Evolutionary conservation across 30 jellyfish, hydroid and myxozoan species (phyloP).

Genomic region (Turritopsis dohrnii): DNA sequence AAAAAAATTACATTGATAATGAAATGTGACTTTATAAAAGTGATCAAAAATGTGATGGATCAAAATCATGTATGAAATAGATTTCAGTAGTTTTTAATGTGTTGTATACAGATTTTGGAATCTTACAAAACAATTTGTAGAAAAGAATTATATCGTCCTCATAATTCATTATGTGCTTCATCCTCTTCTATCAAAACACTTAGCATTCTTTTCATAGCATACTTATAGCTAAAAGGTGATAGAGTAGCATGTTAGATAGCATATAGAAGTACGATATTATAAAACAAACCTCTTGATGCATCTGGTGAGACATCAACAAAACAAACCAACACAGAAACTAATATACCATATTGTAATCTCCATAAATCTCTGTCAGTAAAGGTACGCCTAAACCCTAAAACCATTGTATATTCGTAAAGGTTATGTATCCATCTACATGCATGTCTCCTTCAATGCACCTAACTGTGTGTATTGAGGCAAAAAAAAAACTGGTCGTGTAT

Average conservation of each 20-base stretch:
- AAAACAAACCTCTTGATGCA: neutral
- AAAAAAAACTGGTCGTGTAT: neutral
- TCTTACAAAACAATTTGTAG: neutral
- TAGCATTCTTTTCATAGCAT: too few relatives aligned
- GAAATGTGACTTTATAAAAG: too few relatives aligned
- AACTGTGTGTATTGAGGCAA: neutral
- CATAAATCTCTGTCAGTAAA: neutral
- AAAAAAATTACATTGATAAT: neutral
- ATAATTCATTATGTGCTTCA: neutral
- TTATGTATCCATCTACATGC: neutral
- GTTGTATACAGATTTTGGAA: too few relatives aligned
- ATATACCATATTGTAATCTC: neutral
- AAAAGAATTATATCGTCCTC: neutral
- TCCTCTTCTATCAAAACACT: neutral
- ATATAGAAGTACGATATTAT: too few relatives aligned
- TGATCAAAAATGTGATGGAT: too few relatives aligned
- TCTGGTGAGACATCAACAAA: neutral
- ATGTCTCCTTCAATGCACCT: neutral
- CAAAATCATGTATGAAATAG: too few relatives aligned
- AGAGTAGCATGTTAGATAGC: too few relatives aligned
- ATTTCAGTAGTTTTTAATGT: too few relatives aligned
- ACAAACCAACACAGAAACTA: neutral
- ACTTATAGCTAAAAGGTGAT: too few relatives aligned
- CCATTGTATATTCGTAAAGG: neutral
- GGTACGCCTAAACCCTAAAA: neutral